These are phyloP conservation scores for Seriola quinqueradiata DNA, from an alignment of 2,113 vertebrate species.

Conservation along the genomic window DNA sequence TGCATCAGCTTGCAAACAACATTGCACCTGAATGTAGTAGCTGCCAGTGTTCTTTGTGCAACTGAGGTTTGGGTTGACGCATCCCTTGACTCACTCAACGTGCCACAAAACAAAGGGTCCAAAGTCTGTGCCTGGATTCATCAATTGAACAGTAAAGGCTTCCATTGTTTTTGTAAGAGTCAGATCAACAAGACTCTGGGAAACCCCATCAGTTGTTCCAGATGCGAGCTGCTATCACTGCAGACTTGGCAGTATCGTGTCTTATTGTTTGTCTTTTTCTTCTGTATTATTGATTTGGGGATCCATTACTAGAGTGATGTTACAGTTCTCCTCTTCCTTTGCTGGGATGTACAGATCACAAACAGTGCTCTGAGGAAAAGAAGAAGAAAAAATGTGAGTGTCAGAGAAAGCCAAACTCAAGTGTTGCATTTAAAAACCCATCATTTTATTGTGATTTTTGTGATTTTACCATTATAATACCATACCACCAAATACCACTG, in stretches of 20 bases:
- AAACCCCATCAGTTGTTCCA: background rate
- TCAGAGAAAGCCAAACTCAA: background rate
- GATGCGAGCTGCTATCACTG: background rate
- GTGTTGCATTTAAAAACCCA: background rate
- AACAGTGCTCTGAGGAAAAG: conserved; percentile 13
- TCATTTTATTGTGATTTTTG: too few species aligned
- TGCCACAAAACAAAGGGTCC: too few species aligned
- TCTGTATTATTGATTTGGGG: background rate
- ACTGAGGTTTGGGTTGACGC: too few species aligned
- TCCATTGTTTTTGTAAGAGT: background rate
- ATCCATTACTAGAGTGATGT: conserved; percentile 54
- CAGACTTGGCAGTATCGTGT: too few species aligned
- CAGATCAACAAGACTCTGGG: background rate
- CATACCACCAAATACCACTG: too few species aligned
- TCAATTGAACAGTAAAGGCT: background rate
- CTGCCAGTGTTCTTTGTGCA: background rate
- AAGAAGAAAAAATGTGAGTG: background rate
- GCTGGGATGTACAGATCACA: background rate
- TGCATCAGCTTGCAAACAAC: background rate
- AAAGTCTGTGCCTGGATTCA: background rate
- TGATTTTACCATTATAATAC: too few species aligned
- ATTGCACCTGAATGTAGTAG: background rate
- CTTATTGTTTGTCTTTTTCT: too few species aligned
- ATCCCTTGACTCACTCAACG: too few species aligned
- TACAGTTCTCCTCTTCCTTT: conserved; percentile 49